phyloP scores from a whole-genome alignment of 2,797 vertebrate species.

The Onychomys arenicola region DNA sequence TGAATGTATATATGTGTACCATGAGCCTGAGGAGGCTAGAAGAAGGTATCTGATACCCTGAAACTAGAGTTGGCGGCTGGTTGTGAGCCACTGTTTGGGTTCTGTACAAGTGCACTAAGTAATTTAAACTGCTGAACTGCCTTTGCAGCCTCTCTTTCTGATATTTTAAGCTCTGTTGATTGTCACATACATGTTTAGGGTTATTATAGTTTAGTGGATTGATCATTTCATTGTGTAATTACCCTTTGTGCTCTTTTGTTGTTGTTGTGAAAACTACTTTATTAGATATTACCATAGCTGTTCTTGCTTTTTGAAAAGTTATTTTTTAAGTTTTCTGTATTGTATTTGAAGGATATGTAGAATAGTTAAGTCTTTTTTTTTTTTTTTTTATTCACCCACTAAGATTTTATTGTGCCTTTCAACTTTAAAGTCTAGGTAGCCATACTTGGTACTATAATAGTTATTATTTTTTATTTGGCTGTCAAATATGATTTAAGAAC shows the following conservation, averaged over 20 bases:
- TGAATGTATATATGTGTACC: background rate
- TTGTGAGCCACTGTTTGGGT: background rate
- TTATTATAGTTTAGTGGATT: background rate
- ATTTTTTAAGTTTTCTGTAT: background rate
- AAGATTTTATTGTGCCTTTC: conserved; percentile 28
- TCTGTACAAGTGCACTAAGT: background rate
- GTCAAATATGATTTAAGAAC: background rate
- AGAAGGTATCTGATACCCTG: background rate
- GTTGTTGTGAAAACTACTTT: conserved; percentile 5
- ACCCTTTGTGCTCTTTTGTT: background rate
- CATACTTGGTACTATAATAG: background rate
- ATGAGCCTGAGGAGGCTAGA: background rate
- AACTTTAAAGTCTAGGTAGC: background rate
- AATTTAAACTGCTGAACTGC: background rate
- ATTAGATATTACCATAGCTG: background rate
- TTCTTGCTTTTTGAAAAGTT: background rate
- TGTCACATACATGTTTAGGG: background rate
- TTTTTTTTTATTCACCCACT: background rate
- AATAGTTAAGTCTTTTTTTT: background rate
- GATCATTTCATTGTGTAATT: conserved; percentile 20
- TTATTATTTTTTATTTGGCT: background rate
- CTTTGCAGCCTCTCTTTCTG: background rate
- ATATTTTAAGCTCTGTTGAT: background rate
- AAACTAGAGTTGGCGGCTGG: too few species aligned
- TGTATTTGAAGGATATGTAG: conserved; percentile 10